Evolutionary conservation across 2,888 invertebrate genomes (phyloP), one percentile per base, ranked within the genome.

Genomic region (Trichacis sp.): DNA sequence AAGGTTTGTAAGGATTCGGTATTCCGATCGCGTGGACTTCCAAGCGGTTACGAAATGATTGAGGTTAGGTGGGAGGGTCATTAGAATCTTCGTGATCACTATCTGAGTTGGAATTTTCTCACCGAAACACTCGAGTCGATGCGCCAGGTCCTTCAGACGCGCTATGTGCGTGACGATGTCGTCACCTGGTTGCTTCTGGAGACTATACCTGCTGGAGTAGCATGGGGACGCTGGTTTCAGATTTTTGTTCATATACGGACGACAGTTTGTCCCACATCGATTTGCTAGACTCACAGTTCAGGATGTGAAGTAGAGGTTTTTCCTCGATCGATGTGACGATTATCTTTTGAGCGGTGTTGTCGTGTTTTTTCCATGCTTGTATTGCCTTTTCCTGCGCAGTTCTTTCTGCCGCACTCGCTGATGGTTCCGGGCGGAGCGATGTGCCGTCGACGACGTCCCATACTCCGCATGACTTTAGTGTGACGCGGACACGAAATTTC

Each of bases 231-330:
- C 71, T 71, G 0, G 72, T 40, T 70, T 77, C 0, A 77, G 62
- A 4, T 47, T 48, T 1, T 65, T 53, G 4, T 78, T 58, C 59
- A 72, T n/a, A n/a, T n/a, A n/a, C n/a, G n/a, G n/a, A n/a, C n/a
- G n/a, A n/a, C n/a, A n/a, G n/a, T n/a, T n/a, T 75, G 0, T 50
- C 51, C 75, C 77, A 79, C 76, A 79, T 79, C 14, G 71, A 68
- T 17, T 68, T 52, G 4, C 76, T 52, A 4, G 59, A 64, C 6
- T 58, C 9, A 45, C 75, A 76, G 64, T 76, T 74, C 46, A 73
- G 62, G 15, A 77, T 70, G 55, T 73, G 72, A 0, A 69, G 53
- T 6, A 52, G 8, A 18, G 56, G 49, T 15, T 18, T 29, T 1
- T 64, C 56, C 8, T 53, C 57, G 2, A 69, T 19, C 48, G 47